Evolutionary conservation across 2,888 invertebrate species (phyloP), one percentile per base, ranked within the genome.

Genomic region (Hetaerina titia): DNA sequence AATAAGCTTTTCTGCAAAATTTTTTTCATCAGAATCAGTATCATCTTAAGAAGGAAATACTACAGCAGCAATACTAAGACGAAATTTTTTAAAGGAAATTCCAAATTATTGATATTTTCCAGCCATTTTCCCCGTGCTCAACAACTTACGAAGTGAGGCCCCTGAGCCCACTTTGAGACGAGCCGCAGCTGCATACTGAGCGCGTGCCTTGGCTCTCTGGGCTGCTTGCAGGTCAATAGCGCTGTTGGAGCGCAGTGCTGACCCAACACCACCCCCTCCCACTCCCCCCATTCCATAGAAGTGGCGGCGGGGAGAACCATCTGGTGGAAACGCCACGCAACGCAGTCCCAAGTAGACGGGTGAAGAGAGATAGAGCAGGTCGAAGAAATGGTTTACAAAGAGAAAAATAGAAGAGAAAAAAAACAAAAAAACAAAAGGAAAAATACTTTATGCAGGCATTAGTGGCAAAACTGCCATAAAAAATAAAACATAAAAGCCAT

Each of bases 171-270:
- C 97, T 97, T 98, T 98, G 96, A 98, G 98, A 94, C 98, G 97
- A 95, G 98, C 98, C 97, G 98, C 97, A 96, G 98, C 98, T 94
- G 98, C 98, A 97, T 99, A 99, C 96, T 98, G 98, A 69, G 98
- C 98, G 81, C 99, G 97, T 0, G 98, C 98, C 96, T 98, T 98
- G 69, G 99, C 99, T 90, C 99, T 97, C 96, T 99, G 98, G 64
- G 98, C 99, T 69, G 99, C 99, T 96, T 98, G 98, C 96, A 99
- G 98, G 97, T 99, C 99, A 96, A 99, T 98, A 89, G 99, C 99
- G 95, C 99, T 99, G 96, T 98, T 98, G 95, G 99, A 99, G 96
- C 99, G 98, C 96, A 98, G 97, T 96, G 92, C 92, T 57, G 92
- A 92, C 74, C 92, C 92, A 45, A 92, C 92, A 92, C 92, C 92